Conservation (phyloP, 2,797 vertebrate genomes). For the Lateolabrax maculatus region DNA sequence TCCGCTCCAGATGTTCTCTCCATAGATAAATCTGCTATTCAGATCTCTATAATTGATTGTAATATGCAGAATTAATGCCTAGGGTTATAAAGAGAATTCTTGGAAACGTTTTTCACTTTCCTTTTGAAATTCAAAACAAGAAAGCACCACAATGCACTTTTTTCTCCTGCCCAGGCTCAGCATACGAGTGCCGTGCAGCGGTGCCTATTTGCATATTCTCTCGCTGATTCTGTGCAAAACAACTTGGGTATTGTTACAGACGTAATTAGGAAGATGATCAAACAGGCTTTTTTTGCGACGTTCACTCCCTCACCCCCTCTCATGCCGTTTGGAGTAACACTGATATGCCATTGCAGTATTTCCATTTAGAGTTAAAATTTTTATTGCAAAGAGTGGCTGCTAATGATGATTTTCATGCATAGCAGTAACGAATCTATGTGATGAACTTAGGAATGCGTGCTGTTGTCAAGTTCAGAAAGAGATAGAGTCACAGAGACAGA, state of each 20-base stretch:
- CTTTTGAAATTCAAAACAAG: conserved; percentile 86
- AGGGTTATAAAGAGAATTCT: conserved; percentile 84
- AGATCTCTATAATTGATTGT: conserved; percentile 87
- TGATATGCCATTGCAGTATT: conserved; percentile 56
- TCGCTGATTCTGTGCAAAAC: conserved; percentile 77
- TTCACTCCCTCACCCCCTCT: conserved; percentile 58
- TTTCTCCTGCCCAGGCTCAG: conserved; percentile 63
- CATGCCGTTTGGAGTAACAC: conserved; percentile 57
- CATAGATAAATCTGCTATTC: conserved; percentile 84
- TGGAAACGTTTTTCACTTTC: conserved; percentile 74
- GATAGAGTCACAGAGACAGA: conserved; percentile 54
- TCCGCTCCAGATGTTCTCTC: conserved; percentile 85
- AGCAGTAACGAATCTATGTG: conserved; percentile 51
- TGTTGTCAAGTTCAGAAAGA: conserved; percentile 61
- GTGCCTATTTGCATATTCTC: conserved; percentile 78
- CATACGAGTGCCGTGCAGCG: conserved; percentile 65
- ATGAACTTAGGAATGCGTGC: conserved; percentile 48
- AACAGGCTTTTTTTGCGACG: conserved; percentile 69
- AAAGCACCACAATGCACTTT: conserved; percentile 77
- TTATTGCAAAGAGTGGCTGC: conserved; percentile 42
- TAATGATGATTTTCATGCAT: conserved; percentile 68
- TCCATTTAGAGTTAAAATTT: conserved; percentile 60
- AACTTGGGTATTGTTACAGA: conserved; percentile 81
- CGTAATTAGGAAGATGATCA: conserved; percentile 84
- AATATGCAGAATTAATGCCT: conserved; percentile 86